These are phyloP conservation scores for Varanus salvator DNA, from an alignment of 2,113 vertebrate species.

Conservation along the genomic window DNA sequence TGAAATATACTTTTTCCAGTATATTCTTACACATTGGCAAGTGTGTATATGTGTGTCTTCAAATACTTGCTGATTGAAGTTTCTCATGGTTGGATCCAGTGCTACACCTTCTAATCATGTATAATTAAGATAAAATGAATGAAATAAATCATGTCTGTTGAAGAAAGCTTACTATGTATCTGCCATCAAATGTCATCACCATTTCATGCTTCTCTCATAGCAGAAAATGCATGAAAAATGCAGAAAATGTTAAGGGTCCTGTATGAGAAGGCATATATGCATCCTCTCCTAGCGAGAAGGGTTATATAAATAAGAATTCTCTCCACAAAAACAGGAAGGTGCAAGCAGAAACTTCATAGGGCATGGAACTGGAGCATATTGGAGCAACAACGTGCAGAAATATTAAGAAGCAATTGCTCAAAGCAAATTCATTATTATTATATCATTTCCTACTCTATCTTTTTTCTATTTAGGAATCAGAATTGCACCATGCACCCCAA, in stretches of 20 bases:
- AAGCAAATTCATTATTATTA: neutral
- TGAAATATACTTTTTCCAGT: neutral
- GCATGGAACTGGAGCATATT: neutral
- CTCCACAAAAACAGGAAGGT: neutral
- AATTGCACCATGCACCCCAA: neutral
- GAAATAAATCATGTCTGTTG: no score
- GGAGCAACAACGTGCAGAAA: neutral
- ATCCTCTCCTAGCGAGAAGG: neutral
- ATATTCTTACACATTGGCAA: neutral
- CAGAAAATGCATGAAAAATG: constrained; percentile 3
- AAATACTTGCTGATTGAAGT: neutral
- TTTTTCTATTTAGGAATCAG: constrained; percentile 3
- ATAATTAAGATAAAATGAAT: neutral
- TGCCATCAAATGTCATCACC: neutral
- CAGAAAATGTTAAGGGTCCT: neutral
- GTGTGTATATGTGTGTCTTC: no score
- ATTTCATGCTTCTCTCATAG: neutral
- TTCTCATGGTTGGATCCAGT: neutral
- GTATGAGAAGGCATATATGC: neutral
- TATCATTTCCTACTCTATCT: neutral
- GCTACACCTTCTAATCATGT: neutral
- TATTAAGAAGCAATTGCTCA: neutral
- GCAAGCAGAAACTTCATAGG: neutral
- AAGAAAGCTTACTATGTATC: neutral
- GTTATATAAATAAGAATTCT: constrained; percentile 23